Percentiles rank a stretch among this genome's conserved stretches.
phyloP scores from a whole-genome alignment of 1,140 invertebrate genomes.

The Dysdera silvatica region DNA sequence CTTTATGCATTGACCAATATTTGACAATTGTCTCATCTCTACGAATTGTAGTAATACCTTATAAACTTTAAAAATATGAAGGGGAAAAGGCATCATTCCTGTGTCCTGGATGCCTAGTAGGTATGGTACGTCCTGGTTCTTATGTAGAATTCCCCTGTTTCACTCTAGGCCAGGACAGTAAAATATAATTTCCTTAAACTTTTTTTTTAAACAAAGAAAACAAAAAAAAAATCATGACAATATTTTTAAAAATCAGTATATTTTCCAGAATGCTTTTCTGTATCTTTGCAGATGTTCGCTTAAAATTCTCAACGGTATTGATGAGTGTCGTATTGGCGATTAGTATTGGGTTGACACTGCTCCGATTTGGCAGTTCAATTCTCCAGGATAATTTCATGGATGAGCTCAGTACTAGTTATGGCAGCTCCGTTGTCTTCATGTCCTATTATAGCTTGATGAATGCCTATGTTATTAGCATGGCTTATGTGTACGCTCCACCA shows the following conservation, averaged over 20 bases:
- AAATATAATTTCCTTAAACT: not conserved
- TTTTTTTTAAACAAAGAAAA: not conserved
- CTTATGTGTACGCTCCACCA: conserved; percentile 86
- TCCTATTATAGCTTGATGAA: conserved; percentile 90
- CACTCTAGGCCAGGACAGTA: not conserved
- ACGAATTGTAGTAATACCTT: too few relatives aligned
- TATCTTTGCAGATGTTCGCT: conserved; percentile 65
- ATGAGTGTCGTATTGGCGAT: conserved; percentile 75
- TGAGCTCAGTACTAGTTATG: conserved; percentile 72
- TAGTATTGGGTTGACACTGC: conserved; percentile 64
- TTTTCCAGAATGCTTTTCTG: not conserved
- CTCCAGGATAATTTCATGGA: conserved; percentile 90
- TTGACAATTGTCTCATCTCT: too few relatives aligned
- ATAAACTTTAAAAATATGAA: too few relatives aligned
- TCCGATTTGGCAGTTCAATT: conserved; percentile 76
- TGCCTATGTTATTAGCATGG: conserved; percentile 87
- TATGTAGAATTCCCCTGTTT: too few relatives aligned
- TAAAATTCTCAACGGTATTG: conserved; percentile 81
- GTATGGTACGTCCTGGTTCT: too few relatives aligned
- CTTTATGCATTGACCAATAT: too few relatives aligned
- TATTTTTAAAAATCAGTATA: not conserved
- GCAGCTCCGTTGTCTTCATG: conserved; percentile 88
- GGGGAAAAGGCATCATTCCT: too few relatives aligned
- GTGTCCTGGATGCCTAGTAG: too few relatives aligned
- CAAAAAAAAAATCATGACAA: not conserved